Percentiles rank a stretch among this genome's conserved stretches.
Evolutionary conservation across 2,797 vertebrate species (phyloP).

Genomic region (Carapus acus): DNA sequence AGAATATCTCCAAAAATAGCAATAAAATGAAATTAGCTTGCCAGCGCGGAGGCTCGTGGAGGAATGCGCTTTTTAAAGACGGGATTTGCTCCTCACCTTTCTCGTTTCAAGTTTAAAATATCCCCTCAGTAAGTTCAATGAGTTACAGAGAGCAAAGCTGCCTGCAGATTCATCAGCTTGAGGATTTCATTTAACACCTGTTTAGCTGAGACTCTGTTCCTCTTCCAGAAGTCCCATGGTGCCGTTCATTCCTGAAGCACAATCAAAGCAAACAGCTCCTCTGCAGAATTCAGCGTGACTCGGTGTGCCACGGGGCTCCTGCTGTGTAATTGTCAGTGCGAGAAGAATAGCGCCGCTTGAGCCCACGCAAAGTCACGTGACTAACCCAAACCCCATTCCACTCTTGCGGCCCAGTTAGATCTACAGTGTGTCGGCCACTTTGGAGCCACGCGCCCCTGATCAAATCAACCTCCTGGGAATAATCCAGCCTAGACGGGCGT

Average conservation of each 20-base stretch:
- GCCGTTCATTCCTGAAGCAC: neutral
- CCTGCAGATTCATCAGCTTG: conserved; percentile 1
- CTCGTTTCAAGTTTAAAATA: too few relatives aligned
- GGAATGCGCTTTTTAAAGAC: too few relatives aligned
- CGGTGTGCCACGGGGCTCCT: neutral
- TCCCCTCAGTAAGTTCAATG: neutral
- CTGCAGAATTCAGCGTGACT: neutral
- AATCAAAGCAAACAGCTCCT: neutral
- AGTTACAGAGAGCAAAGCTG: neutral
- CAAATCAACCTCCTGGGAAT: conserved; percentile 6
- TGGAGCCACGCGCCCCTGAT: conserved; percentile 6
- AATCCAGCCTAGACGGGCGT: too few relatives aligned
- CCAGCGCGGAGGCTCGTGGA: too few relatives aligned
- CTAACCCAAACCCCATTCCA: conserved; percentile 19
- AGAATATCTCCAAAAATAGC: too few relatives aligned
- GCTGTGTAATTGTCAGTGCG: conserved; percentile 6
- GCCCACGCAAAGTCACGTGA: conserved; percentile 9
- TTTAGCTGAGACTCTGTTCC: conserved; percentile 14
- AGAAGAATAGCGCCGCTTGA: conserved; percentile 20
- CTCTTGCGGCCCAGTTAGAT: conserved; percentile 9
- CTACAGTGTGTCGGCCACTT: conserved; percentile 10
- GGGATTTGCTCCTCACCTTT: too few relatives aligned
- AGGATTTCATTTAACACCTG: conserved; percentile 5
- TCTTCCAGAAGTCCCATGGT: neutral
- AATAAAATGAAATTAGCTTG: too few relatives aligned